Base-by-base conservation (phyloP, 2,113 vertebrate species). In the Meles meles region DNA sequence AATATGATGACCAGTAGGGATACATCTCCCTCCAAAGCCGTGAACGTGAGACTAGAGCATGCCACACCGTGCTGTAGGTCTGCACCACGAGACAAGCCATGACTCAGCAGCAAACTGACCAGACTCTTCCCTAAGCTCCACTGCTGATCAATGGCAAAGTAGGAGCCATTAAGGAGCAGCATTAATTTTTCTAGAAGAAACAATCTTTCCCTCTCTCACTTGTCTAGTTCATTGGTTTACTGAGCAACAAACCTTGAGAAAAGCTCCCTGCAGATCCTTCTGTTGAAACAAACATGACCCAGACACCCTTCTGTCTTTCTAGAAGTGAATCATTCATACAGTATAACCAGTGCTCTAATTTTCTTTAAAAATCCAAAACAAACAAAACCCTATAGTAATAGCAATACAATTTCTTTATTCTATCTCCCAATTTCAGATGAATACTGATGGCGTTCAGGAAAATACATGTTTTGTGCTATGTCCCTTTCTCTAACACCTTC, bases 391-490 rank as follows among this genome's bases (percentile, higher is more conserved):
- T 25, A 80, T 15, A 65, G 7, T 65, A 92, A 80, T 31, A 69
- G 74, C 44, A 82, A 20, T 17, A 55, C 49, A 23, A 18, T 85
- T 34, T 47, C 44, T 57, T 81, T 23, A 87, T 55, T 74, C 18
- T 69, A 6, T 61, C 67, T 92, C 34, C 59, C 57, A 74, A 61
- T 74, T 81, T 76, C 80, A 86, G 39, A 44, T 59, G 49, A 94
- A 69, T 72, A 47, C 2, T 34, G 44, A 47, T 47, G 31, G 23
- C 65, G 27, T 55, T 81, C n/a, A 49, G 3, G 21, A 47, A 5
- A 31, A 59, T 71, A 29, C 31, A 3, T 18, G 55, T 34, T 49
- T 69, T 76, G 8, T 57, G n/a, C 29, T 37, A 7, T 27, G n/a
- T 69, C 12, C 25, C 57, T 61, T 61, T 85, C 57, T 59, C 55